Evolutionary conservation across 1,140 invertebrate species (phyloP), one percentile per base, ranked within the genome.

Genomic region (Brachionus rotundiformis): DNA sequence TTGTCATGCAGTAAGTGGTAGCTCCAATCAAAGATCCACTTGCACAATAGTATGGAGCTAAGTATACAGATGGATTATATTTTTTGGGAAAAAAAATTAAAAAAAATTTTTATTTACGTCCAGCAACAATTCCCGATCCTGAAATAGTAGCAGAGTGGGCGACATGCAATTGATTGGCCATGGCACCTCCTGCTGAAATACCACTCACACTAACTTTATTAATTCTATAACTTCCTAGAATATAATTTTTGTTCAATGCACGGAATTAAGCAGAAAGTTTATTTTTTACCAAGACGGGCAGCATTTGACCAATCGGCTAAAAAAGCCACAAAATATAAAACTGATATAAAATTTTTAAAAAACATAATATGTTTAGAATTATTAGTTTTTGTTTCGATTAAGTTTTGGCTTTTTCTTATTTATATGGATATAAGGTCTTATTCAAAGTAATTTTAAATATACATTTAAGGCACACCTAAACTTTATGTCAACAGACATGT

Each of bases 121-220:
- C 88, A 27, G 87, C 88, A 44, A 88, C 84, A 1, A 87, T 79
- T 25, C 87, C 88, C 8, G 83, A 85, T 36, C 88, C 88, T 83
- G 85, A 85, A 23, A 89, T 84, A 5, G 83, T 81, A n/a, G 68
- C 68, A 0, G 87, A 88, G 68, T 83, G 85, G 3, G 86, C 87
- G 5, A 88, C 86, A 83, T 89, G 88, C 41, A 87, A 83, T 82
- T 89, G 88, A 49, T 84, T 85, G 23, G 88, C 87, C 86, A 89
- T 87, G 29, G 84, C 85, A 29, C 85, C 88, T 31, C 88, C 88
- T 36, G 87, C 85, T 3, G 86, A 88, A n/a, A 89, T 85, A 6
- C 88, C 88, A 31, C 87, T 88, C 0, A 88, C 86, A 6, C 87
- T 88, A 0, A 88, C 82, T n/a, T 82, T 82, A 1, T 54, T 65